Evolutionary conservation across 2,113 vertebrate species (phyloP).

Genomic region (Turdus rufiventris): DNA sequence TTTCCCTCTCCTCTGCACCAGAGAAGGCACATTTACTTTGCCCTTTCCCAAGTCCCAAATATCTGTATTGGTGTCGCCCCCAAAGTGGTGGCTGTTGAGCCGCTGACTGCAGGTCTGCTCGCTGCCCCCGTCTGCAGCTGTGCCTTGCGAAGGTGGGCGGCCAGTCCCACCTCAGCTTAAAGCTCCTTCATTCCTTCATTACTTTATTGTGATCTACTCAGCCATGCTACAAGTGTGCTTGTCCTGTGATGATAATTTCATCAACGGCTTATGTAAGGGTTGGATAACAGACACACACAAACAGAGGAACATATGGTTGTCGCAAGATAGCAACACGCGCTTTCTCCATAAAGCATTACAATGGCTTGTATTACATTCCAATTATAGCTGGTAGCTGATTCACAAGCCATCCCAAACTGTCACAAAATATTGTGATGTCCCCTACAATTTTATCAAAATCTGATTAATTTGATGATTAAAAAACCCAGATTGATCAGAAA

Average conservation of each 20-base stretch:
- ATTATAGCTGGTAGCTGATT: neutral
- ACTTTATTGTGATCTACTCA: neutral
- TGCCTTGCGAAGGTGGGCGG: rapidly evolving
- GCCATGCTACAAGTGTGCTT: neutral
- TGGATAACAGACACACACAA: neutral
- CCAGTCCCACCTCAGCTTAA: neutral
- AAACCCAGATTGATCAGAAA: neutral
- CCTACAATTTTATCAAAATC: neutral
- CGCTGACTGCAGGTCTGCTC: neutral
- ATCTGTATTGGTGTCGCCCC: neutral
- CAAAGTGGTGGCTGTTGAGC: neutral
- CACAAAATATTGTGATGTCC: neutral
- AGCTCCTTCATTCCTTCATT: neutral
- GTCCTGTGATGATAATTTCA: constrained; percentile 14
- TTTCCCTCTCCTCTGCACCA: neutral
- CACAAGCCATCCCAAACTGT: neutral
- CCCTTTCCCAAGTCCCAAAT: neutral
- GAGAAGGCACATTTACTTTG: neutral
- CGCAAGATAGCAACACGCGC: neutral
- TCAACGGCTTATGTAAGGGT: constrained; percentile 28
- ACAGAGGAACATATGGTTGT: constrained; percentile 1
- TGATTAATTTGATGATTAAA: neutral
- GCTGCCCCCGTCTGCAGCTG: neutral
- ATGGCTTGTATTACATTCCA: neutral
- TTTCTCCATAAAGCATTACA: neutral